phyloP scores from a whole-genome alignment of 2,888 invertebrate genomes.

The Abscondita cerata region DNA sequence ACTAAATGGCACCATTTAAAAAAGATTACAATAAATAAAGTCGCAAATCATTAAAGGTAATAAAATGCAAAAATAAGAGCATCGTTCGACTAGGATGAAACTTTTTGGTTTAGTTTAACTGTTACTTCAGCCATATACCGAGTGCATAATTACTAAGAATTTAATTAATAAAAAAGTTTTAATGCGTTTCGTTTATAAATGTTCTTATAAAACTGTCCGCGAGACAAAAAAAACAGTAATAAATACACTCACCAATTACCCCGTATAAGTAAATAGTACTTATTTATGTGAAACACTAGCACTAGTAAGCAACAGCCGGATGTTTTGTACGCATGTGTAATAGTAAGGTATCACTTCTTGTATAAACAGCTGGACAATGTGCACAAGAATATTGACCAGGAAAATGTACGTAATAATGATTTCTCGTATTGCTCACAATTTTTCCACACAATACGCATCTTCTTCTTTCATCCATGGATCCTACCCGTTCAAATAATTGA shows the following conservation, averaged over 20 bases:
- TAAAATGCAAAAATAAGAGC: background rate
- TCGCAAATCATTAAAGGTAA: background rate
- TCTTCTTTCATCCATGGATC: conserved; percentile 64
- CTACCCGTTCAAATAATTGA: conserved; percentile 66
- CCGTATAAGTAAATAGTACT: background rate
- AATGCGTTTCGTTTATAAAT: background rate
- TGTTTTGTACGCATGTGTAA: conserved; percentile 67
- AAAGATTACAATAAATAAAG: background rate
- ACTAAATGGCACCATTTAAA: conserved; percentile 20
- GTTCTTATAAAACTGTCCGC: background rate
- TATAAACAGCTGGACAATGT: conserved; percentile 66
- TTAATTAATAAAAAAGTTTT: no score
- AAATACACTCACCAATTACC: background rate
- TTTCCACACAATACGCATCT: conserved; percentile 67
- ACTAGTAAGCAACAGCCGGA: conserved; percentile 57
- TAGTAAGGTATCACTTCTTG: conserved; percentile 65
- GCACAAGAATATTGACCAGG: conserved; percentile 66
- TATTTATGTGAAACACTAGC: conserved; percentile 14
- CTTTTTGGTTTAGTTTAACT: background rate
- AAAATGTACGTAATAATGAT: conserved; percentile 68
- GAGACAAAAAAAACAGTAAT: conserved; percentile 3
- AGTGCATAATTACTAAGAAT: no score
- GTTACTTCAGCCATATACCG: no score
- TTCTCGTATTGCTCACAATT: conserved; percentile 67
- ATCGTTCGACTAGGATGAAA: conserved; percentile 6